Evolutionary conservation across 2,797 vertebrate genomes (phyloP), one percentile per base, ranked within the genome.

Genomic region (Merluccius polli): DNA sequence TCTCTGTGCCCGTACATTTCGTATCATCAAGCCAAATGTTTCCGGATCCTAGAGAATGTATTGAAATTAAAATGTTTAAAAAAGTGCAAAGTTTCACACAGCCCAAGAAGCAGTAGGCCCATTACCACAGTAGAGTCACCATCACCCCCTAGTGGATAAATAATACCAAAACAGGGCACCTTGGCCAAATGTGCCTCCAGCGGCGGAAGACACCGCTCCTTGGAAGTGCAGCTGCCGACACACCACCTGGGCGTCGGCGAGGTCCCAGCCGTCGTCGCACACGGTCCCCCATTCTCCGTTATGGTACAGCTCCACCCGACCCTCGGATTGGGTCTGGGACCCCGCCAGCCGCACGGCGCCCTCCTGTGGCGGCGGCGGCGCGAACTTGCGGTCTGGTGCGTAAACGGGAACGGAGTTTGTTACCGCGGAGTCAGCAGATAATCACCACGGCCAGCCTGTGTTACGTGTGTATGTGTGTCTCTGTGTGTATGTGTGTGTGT

Each of bases 251-350:
- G 96, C 97, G 0, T 95, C 93, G 0, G 93, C 91, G 75, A 98
- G 94, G 90, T 96, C 95, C 92, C 99, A 99, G 89, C 99, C 97
- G 0, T 99, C 98, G 0, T 99, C 97, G 0, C 97, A 99, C 63
- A 99, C 94, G 0, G 97, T 98, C 71, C 98, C 98, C 98, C 98
- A 99, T 83, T 95, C 93, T 0, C 95, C 94, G 0, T 91, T 78
- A 76, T 98, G 96, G 79, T 93, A 94, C 48, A 99, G 92, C 77
- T 99, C 98, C 84, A 98, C 85, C 0, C 98, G 91, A 24, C 98
- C 98, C 80, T 99, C 97, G 0, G 81, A 86, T 0, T 12, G 1
- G 0, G n/a, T 72, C 0, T 4, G 0, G 0, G 85, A 78, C 5
- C 90, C 92, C 30, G 36, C 81, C 70, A 94, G 84, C 59, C 91